Conservation (phyloP, 64 coral and sea anemone genomes). For the Anthopleura sola region DNA sequence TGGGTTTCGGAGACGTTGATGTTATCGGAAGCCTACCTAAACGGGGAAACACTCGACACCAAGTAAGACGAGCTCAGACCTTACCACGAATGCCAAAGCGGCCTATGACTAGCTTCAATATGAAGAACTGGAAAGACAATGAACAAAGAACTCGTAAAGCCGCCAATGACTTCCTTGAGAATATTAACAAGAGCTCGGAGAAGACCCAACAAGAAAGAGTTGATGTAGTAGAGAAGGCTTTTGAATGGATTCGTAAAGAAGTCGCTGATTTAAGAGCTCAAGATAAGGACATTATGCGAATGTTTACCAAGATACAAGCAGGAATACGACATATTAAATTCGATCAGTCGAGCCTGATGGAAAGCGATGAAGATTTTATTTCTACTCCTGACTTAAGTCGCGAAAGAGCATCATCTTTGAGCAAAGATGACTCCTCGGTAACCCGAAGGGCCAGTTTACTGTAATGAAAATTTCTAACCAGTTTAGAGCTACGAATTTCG, state of each 20-base stretch:
- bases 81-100: slow-evolving; percentile 28
- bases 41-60: background rate
- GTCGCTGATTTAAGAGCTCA: slow-evolving; percentile 55
- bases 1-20: background rate
- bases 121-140: slow-evolving; percentile 20
- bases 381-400: slow-evolving; percentile 10
- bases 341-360: slow-evolving; percentile 14
- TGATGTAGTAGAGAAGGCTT: slow-evolving; percentile 44
- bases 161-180: slow-evolving; percentile 30
- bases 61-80: background rate
- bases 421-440: background rate
- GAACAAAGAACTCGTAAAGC: slow-evolving; percentile 16
- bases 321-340: slow-evolving; percentile 62
- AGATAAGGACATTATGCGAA: slow-evolving; percentile 73
- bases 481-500: background rate
- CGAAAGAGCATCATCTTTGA: background rate
- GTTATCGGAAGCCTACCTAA: background rate
- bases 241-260: slow-evolving; percentile 71
- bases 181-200: slow-evolving; percentile 18
- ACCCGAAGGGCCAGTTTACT: slow-evolving; percentile 17
- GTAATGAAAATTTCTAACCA: background rate
- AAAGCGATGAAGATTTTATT: slow-evolving; percentile 29
- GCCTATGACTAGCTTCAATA: background rate
- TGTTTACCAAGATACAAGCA: slow-evolving; percentile 61
- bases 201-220: slow-evolving; percentile 54